These are phyloP conservation scores for Pseudomyrmex pallidus DNA, from an alignment of 1,140 invertebrate genomes.

Conservation along the genomic window DNA sequence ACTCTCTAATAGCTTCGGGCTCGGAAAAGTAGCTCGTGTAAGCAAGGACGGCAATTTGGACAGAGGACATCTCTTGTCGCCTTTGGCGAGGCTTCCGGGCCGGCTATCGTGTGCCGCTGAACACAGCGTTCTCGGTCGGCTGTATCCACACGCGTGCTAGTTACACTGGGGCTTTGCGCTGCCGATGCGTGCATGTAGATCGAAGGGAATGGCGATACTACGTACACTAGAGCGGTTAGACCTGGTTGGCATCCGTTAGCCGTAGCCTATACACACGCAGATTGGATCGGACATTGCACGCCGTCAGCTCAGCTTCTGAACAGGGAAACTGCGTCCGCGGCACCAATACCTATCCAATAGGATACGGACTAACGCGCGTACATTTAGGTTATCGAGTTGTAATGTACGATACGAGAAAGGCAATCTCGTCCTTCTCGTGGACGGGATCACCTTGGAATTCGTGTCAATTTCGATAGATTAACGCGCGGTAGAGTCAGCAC, in stretches of 20 bases:
- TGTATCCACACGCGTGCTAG: conserved; percentile 73
- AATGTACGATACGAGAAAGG: conserved; percentile 70
- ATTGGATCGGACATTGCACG: conserved; percentile 77
- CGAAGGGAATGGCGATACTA: conserved; percentile 64
- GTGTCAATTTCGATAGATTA: conserved; percentile 57
- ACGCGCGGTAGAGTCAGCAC: neutral
- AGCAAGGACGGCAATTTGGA: conserved; percentile 68
- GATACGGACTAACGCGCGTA: conserved; percentile 71
- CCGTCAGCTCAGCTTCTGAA: conserved; percentile 77
- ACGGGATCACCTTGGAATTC: conserved; percentile 64
- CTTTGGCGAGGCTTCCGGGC: conserved; percentile 67
- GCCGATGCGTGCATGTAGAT: conserved; percentile 66
- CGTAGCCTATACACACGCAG: conserved; percentile 71
- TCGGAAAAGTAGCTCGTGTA: conserved; percentile 45
- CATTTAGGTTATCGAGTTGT: conserved; percentile 74
- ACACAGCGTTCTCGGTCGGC: conserved; percentile 65
- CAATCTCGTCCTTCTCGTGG: conserved; percentile 65
- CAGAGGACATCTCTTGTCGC: conserved; percentile 69
- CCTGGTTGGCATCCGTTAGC: conserved; percentile 61
- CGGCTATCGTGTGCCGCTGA: conserved; percentile 29
- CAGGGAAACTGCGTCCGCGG: conserved; percentile 71
- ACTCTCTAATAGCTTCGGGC: neutral
- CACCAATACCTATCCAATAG: conserved; percentile 64
- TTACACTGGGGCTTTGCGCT: conserved; percentile 70
- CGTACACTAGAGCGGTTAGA: conserved; percentile 55